Evolutionary conservation across 1,140 invertebrate genomes (phyloP).

Genomic region (Aradophagus sp.): DNA sequence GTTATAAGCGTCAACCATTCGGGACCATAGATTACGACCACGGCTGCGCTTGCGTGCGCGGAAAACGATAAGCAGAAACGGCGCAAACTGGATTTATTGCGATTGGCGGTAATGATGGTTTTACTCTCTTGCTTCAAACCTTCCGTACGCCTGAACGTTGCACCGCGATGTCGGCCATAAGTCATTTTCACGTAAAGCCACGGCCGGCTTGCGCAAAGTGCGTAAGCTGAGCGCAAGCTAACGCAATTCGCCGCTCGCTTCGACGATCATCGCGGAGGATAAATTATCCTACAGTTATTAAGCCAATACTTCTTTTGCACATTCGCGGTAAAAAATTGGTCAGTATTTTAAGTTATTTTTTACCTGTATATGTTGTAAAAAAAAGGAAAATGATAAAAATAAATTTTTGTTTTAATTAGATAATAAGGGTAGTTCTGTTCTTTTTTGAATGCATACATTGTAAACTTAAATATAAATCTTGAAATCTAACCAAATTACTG

Average conservation of each 20-base stretch:
- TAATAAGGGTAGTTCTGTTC: too few species aligned
- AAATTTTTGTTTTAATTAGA: too few species aligned
- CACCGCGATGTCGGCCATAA: constrained; percentile 38
- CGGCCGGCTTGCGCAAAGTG: constrained; percentile 11
- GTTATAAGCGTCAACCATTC: constrained; percentile 28
- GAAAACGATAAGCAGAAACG: constrained; percentile 64
- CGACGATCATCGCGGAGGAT: not conserved
- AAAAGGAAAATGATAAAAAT: too few species aligned
- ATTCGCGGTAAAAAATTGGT: too few species aligned
- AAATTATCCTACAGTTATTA: constrained; percentile 1
- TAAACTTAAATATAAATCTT: too few species aligned
- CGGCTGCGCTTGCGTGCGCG: constrained; percentile 52
- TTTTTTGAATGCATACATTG: too few species aligned
- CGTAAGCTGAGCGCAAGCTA: constrained; percentile 11
- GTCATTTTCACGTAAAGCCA: constrained; percentile 41
- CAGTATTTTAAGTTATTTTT: too few species aligned
- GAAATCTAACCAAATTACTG: too few species aligned
- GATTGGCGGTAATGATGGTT: constrained; percentile 69
- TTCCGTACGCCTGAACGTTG: constrained; percentile 38
- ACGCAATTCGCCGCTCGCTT: not conserved
- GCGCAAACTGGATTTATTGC: constrained; percentile 66
- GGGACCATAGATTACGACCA: constrained; percentile 60
- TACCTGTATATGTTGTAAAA: too few species aligned
- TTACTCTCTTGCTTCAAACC: constrained; percentile 55
- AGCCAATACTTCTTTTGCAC: not conserved